Conservation (phyloP, 1,140 invertebrate species). For the Pollicipes pollicipes region DNA sequence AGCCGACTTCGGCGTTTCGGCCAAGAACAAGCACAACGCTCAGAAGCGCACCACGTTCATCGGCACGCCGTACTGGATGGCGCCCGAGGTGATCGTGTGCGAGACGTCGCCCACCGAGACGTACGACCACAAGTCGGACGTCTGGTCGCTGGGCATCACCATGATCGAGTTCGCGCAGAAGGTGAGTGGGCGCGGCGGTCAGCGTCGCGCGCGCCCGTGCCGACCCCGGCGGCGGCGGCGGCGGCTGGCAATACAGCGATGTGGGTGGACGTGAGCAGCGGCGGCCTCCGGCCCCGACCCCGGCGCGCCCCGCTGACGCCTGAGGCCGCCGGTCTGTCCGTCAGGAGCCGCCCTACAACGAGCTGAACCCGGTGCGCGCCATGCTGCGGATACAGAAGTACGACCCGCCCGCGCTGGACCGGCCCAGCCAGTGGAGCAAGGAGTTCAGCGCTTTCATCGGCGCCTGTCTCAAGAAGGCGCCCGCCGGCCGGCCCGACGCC, state of each 20-base stretch:
- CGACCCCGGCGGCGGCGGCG: too few relatives aligned
- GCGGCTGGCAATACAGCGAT: too few relatives aligned
- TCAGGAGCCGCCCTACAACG: slow-evolving; percentile 87
- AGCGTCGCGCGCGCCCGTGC: too few relatives aligned
- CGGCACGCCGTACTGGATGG: slow-evolving; percentile 97
- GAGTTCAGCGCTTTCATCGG: slow-evolving; percentile 89
- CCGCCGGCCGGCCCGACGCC: slow-evolving; percentile 60
- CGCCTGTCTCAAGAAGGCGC: slow-evolving; percentile 84
- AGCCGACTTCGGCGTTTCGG: slow-evolving; percentile 99
- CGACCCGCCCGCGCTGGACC: slow-evolving; percentile 82
- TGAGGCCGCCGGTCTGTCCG: too few relatives aligned
- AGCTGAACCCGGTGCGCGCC: slow-evolving; percentile 96
- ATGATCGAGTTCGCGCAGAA: slow-evolving; percentile 99
- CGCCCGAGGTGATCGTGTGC: slow-evolving; percentile 94
- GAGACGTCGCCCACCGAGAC: slow-evolving; percentile 97
- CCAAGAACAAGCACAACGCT: slow-evolving; percentile 87
- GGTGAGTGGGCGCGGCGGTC: not conserved
- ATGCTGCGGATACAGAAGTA: slow-evolving; percentile 96
- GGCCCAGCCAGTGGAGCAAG: slow-evolving; percentile 62
- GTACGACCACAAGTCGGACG: slow-evolving; percentile 80
- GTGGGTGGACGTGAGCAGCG: too few relatives aligned
- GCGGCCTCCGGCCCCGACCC: too few relatives aligned
- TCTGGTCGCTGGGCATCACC: slow-evolving; percentile 96
- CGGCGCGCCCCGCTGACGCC: too few relatives aligned
- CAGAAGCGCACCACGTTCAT: slow-evolving; percentile 98